Conservation (phyloP, 1,140 invertebrate species). For the Dryas iulia region DNA sequence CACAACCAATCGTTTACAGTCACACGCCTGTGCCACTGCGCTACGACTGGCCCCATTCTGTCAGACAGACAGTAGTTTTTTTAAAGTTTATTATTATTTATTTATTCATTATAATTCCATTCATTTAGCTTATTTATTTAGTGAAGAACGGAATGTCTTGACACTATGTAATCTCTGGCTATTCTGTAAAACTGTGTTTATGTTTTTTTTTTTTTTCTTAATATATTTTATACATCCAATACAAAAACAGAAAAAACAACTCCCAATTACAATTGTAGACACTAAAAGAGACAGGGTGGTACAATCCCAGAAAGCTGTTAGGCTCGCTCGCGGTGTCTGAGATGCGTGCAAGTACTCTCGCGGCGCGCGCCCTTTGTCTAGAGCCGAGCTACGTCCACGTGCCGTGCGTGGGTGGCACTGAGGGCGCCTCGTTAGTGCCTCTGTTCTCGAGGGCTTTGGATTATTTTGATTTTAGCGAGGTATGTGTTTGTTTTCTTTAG, state of each 20-base stretch:
- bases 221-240: no score
- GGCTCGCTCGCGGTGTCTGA: conserved; percentile 68
- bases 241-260: no score
- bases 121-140: no score
- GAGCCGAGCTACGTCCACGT: conserved; percentile 65
- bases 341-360: conserved; percentile 69
- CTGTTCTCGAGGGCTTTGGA: conserved; percentile 69
- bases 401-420: conserved; percentile 68
- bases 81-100: no score
- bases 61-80: no score
- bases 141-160: no score
- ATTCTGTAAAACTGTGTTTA: background rate
- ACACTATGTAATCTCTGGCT: no score
- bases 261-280: conserved; percentile 50
- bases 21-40: no score
- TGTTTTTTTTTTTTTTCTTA: no score
- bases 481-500: conserved; percentile 24
- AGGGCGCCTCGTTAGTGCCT: conserved; percentile 63
- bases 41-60: no score
- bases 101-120: no score
- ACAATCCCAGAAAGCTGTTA: conserved; percentile 60
- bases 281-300: conserved; percentile 68
- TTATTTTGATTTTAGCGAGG: conserved; percentile 64
- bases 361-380: conserved; percentile 58
- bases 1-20: no score